Base-by-base conservation (phyloP, 1,140 invertebrate genomes). In the Dinothrombium tinctorium region DNA sequence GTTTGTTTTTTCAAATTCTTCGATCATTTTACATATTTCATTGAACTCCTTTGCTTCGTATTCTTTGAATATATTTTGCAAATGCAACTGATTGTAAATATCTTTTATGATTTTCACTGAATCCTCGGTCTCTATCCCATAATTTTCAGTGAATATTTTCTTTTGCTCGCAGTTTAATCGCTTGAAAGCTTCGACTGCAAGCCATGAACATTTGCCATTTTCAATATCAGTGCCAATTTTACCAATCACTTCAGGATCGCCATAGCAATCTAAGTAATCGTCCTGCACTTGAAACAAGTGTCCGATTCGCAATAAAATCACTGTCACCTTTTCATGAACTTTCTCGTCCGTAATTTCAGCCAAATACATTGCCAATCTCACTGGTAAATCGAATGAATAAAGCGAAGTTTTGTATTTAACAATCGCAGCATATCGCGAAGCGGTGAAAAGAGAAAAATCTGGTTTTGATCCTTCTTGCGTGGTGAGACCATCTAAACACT, bases 391-490 rank as follows among this genome's bases (percentile, higher is more conserved):
- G 35, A 46, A 46, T 8, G 83, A 75, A 60, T 95, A 95, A 59
- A 83, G 87, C 0, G 80, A 73, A 19, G 86, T 90, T 60, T 96
- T 96, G 59, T 89, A 87, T 51, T 86, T 83, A 2, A 86, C 82
- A 56, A 96, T 87, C 0, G 74, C 63, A 53, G 75, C 72, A 54
- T 95, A 95, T 53, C 71, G 67, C 41, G 76, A 72, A 74, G 69
- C 61, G 23, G 67, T 59, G 19, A 84, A 40, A 17, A 19, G 29
- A 15, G 14, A 14, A n/a, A 8, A 59, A 53, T 72, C 68, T 12
- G 70, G 69, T 49, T 67, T 70, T 22, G 65, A 63, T 4, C 66
- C 65, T 26, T 24, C 11, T 37, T 20, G n/a, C 28, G 44, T 38
- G 25, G 32, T 42, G n/a, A 57, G 50, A 40, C 61, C 46, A 45